Conservation (phyloP, 1,140 invertebrate species). For the Aphelenchoides avenae region DNA sequence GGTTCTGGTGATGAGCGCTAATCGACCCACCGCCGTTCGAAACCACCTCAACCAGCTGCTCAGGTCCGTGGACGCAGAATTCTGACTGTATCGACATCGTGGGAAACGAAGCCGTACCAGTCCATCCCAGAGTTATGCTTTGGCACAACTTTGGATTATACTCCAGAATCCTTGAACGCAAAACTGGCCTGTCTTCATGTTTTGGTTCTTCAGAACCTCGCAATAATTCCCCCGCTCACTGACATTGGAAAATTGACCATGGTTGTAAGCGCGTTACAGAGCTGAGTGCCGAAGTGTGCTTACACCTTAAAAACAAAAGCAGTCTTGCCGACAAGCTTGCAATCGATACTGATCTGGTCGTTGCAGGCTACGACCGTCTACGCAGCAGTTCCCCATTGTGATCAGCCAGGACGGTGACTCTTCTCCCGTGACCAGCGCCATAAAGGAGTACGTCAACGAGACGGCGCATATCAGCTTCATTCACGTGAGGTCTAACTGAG, state of each 20-base stretch:
- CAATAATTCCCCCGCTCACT: too few species aligned
- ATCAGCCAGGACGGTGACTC: conserved; percentile 63
- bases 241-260: not conserved
- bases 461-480: conserved; percentile 50
- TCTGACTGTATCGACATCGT: conserved; percentile 7
- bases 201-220: too few species aligned
- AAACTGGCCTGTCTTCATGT: too few species aligned
- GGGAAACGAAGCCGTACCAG: not conserved
- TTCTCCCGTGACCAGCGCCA: conserved; percentile 57
- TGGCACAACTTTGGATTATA: not conserved
- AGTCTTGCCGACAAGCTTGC: too few species aligned
- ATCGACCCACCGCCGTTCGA: conserved; percentile 59
- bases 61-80: too few species aligned
- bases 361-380: conserved; percentile 48
- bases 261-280: too few species aligned
- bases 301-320: too few species aligned
- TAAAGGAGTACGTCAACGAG: conserved; percentile 56
- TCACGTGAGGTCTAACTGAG: conserved; percentile 21
- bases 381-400: conserved; percentile 61
- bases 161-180: too few species aligned
- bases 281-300: too few species aligned
- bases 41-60: conserved; percentile 61
- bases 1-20: conserved; percentile 61
- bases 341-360: too few species aligned
- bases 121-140: not conserved